Evolutionary conservation across 2,113 vertebrate genomes (phyloP).

Genomic region (Rissa tridactyla): DNA sequence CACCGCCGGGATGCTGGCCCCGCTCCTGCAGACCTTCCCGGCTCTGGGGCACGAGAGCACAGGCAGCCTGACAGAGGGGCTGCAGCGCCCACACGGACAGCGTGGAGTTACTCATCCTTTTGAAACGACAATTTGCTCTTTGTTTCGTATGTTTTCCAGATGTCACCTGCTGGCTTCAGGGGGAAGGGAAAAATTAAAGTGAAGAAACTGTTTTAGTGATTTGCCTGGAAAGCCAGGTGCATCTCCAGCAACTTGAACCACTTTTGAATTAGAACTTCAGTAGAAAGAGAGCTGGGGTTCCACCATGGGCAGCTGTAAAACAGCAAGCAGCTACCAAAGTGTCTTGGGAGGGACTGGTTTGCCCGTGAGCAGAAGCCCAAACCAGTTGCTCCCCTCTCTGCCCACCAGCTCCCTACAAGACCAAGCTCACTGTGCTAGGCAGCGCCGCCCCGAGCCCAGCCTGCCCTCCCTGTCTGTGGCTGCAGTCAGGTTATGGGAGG

Average conservation of each 20-base stretch:
- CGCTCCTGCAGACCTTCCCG: fast-evolving
- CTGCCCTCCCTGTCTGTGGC: background rate
- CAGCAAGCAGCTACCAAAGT: background rate
- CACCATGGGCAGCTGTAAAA: background rate
- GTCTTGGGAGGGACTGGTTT: background rate
- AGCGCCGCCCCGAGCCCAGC: fast-evolving
- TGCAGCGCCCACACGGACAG: background rate
- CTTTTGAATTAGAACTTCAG: background rate
- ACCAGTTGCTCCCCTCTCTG: background rate
- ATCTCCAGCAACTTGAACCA: background rate
- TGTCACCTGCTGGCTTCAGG: slow-evolving; percentile 36
- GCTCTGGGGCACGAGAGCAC: fast-evolving
- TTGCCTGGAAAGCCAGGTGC: background rate
- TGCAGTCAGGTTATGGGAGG: background rate
- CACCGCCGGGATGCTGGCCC: background rate
- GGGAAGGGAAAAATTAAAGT: background rate
- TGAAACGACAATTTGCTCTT: background rate
- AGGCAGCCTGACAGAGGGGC: background rate
- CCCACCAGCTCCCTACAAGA: background rate
- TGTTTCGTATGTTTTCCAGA: slow-evolving; percentile 31
- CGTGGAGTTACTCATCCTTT: background rate
- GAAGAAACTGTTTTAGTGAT: slow-evolving; percentile 6
- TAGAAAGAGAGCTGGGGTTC: background rate
- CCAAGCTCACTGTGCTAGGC: background rate
- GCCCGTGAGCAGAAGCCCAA: background rate